Percentiles rank a stretch among this genome's conserved stretches.
These are phyloP conservation scores for Alauda arvensis DNA, from an alignment of 2,797 vertebrate genomes.

Conservation along the genomic window DNA sequence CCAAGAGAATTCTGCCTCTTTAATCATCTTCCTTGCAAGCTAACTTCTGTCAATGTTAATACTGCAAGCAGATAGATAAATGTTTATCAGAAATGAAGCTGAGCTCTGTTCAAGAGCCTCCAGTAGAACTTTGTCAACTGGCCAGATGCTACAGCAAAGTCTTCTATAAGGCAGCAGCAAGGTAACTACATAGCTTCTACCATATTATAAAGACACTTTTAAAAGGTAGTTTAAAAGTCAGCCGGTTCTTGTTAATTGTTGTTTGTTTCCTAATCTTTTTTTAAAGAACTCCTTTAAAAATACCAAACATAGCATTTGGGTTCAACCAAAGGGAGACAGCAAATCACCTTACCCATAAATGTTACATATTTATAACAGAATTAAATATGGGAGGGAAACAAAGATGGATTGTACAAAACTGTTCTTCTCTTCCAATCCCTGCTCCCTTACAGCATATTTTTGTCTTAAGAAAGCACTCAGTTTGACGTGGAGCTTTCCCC, in stretches of 20 bases:
- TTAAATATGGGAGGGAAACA: not conserved
- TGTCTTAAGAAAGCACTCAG: not conserved
- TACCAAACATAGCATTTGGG: not conserved
- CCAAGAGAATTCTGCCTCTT: not conserved
- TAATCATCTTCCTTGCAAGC: not conserved
- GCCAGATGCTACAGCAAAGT: not conserved
- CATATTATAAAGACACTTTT: not conserved
- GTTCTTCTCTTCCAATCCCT: not conserved
- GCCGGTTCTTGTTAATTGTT: not conserved
- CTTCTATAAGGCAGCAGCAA: not conserved
- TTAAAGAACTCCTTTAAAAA: constrained; percentile 15
- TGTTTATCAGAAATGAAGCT: not conserved
- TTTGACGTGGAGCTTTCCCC: not conserved
- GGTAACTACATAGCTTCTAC: not conserved
- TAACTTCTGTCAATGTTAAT: not conserved
- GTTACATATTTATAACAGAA: not conserved
- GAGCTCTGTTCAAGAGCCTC: not conserved
- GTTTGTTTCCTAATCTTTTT: not conserved
- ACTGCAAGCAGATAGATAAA: not conserved
- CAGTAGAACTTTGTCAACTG: not conserved
- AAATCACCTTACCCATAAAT: not conserved
- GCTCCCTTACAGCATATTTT: not conserved
- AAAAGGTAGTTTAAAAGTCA: not conserved
- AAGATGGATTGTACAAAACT: not conserved
- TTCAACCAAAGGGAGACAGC: not conserved